phyloP scores from a whole-genome alignment of 2,888 invertebrate genomes.

The Laothoe populi region DNA sequence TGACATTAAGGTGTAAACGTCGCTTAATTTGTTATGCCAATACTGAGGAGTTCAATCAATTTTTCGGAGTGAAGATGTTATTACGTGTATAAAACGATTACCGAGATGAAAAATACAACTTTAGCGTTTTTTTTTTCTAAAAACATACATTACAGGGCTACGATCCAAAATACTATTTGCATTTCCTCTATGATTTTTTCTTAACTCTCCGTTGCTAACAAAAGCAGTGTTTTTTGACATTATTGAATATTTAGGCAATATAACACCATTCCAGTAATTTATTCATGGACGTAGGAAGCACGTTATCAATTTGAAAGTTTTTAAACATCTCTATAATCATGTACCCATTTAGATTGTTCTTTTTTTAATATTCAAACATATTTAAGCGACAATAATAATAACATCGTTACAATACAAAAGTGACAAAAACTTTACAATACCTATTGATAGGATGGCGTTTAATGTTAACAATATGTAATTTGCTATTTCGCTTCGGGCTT shows the following conservation, averaged over 20 bases:
- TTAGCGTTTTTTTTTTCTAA: neutral
- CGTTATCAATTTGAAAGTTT: neutral
- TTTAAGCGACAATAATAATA: conserved; percentile 44
- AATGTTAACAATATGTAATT: conserved; percentile 62
- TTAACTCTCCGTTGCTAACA: neutral
- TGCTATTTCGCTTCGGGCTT: conserved; percentile 57
- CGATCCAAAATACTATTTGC: no score
- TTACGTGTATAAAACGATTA: neutral
- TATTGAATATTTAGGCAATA: neutral
- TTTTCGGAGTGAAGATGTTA: neutral
- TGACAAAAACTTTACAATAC: conserved; percentile 51
- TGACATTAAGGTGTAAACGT: conserved; percentile 39
- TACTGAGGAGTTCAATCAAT: neutral
- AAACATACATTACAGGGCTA: neutral
- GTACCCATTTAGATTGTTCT: neutral
- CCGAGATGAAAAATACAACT: neutral
- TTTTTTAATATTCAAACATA: conserved; percentile 29
- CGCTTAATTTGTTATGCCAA: conserved; percentile 37
- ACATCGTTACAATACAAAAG: conserved; percentile 51
- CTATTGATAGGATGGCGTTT: conserved; percentile 54
- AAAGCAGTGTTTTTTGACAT: neutral
- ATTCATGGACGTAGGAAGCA: neutral
- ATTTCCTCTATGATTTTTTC: no score
- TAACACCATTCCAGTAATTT: neutral
- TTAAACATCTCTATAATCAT: conserved; percentile 2